Percentiles rank a stretch among this genome's conserved stretches.
Evolutionary conservation across 1,140 invertebrate species (phyloP).

Genomic region (Trinorchestia longiramus): DNA sequence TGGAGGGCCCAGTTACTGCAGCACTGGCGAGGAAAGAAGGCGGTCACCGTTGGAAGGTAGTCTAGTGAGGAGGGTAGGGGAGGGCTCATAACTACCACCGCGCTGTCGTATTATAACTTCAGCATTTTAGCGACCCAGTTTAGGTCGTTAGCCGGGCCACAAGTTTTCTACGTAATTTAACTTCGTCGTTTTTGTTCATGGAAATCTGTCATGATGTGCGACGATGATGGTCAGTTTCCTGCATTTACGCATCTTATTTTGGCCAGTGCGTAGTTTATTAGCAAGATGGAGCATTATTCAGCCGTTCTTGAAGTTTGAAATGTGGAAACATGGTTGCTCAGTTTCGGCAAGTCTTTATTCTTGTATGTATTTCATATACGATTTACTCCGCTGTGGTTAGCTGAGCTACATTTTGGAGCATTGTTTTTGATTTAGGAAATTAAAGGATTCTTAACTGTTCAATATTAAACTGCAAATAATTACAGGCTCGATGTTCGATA

Average conservation of each 20-base stretch:
- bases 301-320: not conserved
- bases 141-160: not conserved
- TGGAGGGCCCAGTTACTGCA: not conserved
- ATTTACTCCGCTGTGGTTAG: not conserved
- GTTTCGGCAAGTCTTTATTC: not conserved
- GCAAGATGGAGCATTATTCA: not conserved
- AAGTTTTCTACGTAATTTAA: slow-evolving; percentile 1
- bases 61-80: not conserved
- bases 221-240: not conserved
- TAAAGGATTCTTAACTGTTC: too few relatives aligned
- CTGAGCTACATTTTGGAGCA: too few relatives aligned
- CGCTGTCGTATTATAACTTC: slow-evolving; percentile 20
- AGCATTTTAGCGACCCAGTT: slow-evolving; percentile 31
- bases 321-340: not conserved
- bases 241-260: not conserved
- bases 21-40: too few relatives aligned
- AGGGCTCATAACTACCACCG: not conserved
- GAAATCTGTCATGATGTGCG: not conserved
- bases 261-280: not conserved
- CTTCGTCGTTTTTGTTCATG: not conserved
- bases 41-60: not conserved
- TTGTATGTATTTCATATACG: not conserved
- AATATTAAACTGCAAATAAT: too few relatives aligned
- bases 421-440: not conserved
- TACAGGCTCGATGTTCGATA: too few relatives aligned